Base-by-base conservation (phyloP, 2,888 invertebrate genomes). In the Lasioglossum villosulum region DNA sequence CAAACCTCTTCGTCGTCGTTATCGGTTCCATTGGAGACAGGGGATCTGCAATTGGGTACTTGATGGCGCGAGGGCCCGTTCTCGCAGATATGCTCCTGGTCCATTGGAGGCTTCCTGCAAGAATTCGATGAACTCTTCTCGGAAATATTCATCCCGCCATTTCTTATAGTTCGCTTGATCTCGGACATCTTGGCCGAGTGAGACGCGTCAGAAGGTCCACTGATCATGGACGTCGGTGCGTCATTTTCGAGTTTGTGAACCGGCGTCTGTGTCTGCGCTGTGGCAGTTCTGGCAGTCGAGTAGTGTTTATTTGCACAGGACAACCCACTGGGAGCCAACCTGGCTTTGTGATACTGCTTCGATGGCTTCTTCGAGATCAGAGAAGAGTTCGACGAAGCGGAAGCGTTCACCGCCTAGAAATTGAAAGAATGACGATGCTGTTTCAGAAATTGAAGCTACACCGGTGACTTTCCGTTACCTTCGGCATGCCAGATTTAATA, bases 401-500 rank as follows among this genome's bases (percentile, higher is more conserved):
- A 81, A 34, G 80, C 86, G 52, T 82, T 90, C 12, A 86, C n/a
- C 14, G 86, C 88, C 90, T 90, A 19, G 12, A 14, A 75, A 71
- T 48, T 23, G 4, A 63, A 23, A 23, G 34, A 37, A 68, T 66
- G 23, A 66, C 8, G 10, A 34, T 56, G 56, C n/a, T 56, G 56
- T 56, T 56, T n/a, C 56, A n/a, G 56, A 56, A n/a, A 56, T 56
- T 56, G n/a, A 56, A 56, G 56, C n/a, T 56, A 10, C 56, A n/a
- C 10, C 56, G 4, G n/a, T n/a, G n/a, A n/a, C 56, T 10, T 23
- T 56, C 45, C 30, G 19, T 59, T 90, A 96, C 96, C 96, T 96
- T 96, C n/a, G 96, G 96, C 93, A 97, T 97, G 34, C 96, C 97
- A 63, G 96, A 96, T 92, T 96, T 96, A 89, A 97, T 97, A 89